phyloP scores from a whole-genome alignment of 1,140 invertebrate genomes.

The Aphelinus certus region DNA sequence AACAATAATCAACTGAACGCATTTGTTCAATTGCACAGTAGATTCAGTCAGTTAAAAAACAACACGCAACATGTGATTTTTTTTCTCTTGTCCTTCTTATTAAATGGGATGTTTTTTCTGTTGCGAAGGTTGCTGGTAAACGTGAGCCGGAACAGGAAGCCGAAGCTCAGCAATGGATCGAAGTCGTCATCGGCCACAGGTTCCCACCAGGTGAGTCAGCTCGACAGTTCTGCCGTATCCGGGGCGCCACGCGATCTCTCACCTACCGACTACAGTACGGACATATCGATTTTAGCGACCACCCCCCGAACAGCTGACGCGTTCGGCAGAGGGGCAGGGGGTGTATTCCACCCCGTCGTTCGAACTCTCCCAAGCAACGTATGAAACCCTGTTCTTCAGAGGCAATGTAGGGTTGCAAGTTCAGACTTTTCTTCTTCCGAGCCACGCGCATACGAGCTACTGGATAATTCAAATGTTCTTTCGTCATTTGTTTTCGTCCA shows the following conservation, averaged over 20 bases:
- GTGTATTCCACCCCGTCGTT: background rate
- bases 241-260: background rate
- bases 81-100: no score
- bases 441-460: background rate
- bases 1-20: no score
- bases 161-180: constrained; percentile 92
- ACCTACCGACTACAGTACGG: constrained; percentile 1
- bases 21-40: no score
- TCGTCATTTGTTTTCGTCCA: no score
- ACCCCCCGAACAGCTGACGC: background rate
- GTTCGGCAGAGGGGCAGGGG: no score
- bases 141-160: constrained; percentile 88
- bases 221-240: background rate
- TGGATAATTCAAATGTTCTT: no score
- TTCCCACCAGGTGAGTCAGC: constrained; percentile 76
- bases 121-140: constrained; percentile 83
- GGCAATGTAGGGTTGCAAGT: constrained; percentile 54
- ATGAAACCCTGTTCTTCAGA: constrained; percentile 49
- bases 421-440: constrained; percentile 30
- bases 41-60: no score
- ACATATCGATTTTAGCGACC: constrained; percentile 12
- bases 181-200: constrained; percentile 83
- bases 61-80: no score
- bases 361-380: constrained; percentile 24
- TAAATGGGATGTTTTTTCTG: no score